Percentiles rank a stretch among this genome's conserved stretches.
Conservation (phyloP, 1,140 invertebrate species). For the Calliopsis andreniformis region DNA sequence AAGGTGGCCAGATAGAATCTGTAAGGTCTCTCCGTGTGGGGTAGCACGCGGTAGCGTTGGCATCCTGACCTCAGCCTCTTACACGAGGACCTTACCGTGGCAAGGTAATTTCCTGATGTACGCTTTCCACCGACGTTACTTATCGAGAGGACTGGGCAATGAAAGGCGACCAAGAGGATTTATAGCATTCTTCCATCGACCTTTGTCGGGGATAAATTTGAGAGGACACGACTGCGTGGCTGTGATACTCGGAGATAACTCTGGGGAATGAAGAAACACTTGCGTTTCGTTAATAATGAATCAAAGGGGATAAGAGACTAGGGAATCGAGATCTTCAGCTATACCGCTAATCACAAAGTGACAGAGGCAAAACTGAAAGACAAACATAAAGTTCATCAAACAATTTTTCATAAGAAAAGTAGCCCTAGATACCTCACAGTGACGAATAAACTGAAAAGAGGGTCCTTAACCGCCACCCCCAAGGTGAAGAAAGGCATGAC, state of each 20-base stretch:
- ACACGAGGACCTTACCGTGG: conserved; percentile 50
- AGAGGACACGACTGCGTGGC: neutral
- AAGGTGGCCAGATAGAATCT: conserved; percentile 4
- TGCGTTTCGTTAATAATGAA: conserved; percentile 1
- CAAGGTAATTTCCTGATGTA: conserved; percentile 61
- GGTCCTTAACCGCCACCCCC: too few species aligned
- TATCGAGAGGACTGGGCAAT: conserved; percentile 52
- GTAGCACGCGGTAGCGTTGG: conserved; percentile 55
- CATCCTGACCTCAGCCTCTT: conserved; percentile 56
- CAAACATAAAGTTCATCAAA: too few species aligned
- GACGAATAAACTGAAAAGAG: too few species aligned
- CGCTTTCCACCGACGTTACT: conserved; percentile 47
- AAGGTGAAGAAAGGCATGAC: too few species aligned
- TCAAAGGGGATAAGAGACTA: neutral
- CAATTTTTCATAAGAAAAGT: too few species aligned
- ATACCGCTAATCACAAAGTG: too few species aligned
- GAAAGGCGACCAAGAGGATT: conserved; percentile 4
- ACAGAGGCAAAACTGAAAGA: too few species aligned
- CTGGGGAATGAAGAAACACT: neutral
- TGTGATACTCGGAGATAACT: conserved; percentile 25
- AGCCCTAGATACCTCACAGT: too few species aligned
- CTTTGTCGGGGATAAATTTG: conserved; percentile 25
- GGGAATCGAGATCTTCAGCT: neutral
- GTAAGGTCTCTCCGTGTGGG: conserved; percentile 42
- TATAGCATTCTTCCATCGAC: conserved; percentile 40